Percentiles rank a stretch among this genome's conserved stretches.
Evolutionary conservation across 2,113 vertebrate genomes (phyloP).

Genomic region (Forbesichthys papilliferus): DNA sequence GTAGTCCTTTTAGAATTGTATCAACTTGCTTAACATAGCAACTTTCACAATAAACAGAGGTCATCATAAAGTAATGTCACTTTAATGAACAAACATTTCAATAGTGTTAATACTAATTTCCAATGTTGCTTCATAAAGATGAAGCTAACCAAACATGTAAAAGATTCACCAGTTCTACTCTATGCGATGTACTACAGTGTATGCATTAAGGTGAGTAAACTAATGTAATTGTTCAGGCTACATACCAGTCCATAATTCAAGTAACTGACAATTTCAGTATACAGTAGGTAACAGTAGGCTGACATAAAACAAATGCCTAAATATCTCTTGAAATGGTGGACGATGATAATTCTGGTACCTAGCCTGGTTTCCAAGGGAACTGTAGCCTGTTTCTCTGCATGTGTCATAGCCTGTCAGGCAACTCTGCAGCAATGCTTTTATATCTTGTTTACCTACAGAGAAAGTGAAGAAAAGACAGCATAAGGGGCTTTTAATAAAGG

Average conservation of each 20-base stretch:
- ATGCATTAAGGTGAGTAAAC: too few species aligned
- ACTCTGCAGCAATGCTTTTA: not conserved
- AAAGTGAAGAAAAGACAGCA: not conserved
- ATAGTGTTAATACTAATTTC: not conserved
- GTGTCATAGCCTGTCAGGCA: constrained; percentile 18
- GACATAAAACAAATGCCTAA: not conserved
- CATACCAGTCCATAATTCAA: too few species aligned
- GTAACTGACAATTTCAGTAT: not conserved
- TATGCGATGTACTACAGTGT: too few species aligned
- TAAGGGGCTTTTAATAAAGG: not conserved
- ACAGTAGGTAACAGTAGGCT: not conserved
- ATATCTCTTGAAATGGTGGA: constrained; percentile 59
- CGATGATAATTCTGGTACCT: constrained; percentile 53
- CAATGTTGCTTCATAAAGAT: not conserved
- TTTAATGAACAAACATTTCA: not conserved
- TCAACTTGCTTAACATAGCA: too few species aligned
- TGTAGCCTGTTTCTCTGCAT: constrained; percentile 26
- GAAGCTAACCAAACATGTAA: not conserved
- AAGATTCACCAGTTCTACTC: not conserved
- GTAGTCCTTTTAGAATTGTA: constrained; percentile 43
- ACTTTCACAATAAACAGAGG: not conserved
- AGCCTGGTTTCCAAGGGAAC: constrained; percentile 75
- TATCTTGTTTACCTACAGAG: not conserved
- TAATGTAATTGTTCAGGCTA: too few species aligned
- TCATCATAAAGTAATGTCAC: not conserved